Evolutionary conservation across 2,113 vertebrate genomes (phyloP).

Genomic region (Lucifuga dentata): DNA sequence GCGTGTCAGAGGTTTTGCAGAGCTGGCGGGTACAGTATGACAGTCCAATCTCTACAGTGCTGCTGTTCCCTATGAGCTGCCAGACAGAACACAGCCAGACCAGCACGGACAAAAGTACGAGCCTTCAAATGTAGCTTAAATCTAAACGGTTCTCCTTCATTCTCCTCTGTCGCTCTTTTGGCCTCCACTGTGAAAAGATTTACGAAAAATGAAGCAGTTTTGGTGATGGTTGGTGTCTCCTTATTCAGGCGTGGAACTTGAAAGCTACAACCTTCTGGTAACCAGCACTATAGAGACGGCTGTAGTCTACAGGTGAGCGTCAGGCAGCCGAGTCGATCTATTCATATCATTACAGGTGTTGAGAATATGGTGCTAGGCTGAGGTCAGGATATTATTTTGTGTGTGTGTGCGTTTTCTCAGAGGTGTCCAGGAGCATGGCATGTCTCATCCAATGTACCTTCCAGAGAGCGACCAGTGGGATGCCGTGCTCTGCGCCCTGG

Average conservation of each 20-base stretch:
- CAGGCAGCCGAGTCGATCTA: neutral
- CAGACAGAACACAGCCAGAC: constrained; percentile 18
- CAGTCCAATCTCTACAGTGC: constrained; percentile 89
- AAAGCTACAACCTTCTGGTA: constrained; percentile 86
- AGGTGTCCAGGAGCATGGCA: constrained; percentile 85
- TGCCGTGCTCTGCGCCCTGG: constrained; percentile 88
- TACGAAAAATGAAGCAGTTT: too few species aligned
- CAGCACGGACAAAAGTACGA: constrained; percentile 47
- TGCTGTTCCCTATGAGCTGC: constrained; percentile 82
- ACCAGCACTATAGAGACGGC: constrained; percentile 90
- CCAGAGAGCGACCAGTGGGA: constrained; percentile 89
- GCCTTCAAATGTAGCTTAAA: too few species aligned
- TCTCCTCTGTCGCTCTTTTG: too few species aligned
- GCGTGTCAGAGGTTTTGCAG: constrained; percentile 83
- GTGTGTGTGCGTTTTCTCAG: constrained; percentile 69
- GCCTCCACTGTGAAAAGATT: too few species aligned
- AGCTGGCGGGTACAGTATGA: constrained; percentile 91
- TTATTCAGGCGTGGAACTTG: constrained; percentile 32
- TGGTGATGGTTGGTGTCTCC: neutral
- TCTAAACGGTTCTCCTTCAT: too few species aligned
- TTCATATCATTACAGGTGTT: too few species aligned
- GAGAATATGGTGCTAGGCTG: neutral
- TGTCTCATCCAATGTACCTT: constrained; percentile 82
- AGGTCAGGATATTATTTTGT: neutral
- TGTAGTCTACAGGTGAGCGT: constrained; percentile 88